Conservation (phyloP, 2,888 invertebrate species). For the Perithous albicinctus region DNA sequence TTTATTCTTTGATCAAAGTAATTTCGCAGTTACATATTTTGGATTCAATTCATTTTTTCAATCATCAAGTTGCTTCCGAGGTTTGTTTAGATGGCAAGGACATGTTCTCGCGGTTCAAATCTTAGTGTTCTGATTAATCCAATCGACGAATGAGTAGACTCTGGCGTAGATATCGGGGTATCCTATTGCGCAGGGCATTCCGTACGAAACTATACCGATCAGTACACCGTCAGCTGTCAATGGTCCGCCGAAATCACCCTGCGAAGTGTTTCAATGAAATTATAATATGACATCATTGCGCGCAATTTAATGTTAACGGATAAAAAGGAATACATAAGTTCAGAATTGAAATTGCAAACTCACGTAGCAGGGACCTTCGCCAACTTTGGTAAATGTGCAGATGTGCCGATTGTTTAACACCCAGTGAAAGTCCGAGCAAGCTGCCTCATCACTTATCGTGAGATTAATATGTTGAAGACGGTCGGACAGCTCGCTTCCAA, state of each 20-base stretch:
- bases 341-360: slow-evolving; percentile 62
- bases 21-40: background rate
- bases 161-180: slow-evolving; percentile 73
- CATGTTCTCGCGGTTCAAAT: background rate
- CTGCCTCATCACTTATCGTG: slow-evolving; percentile 59
- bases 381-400: slow-evolving; percentile 78
- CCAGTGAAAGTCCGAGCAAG: slow-evolving; percentile 67
- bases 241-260: slow-evolving; percentile 76
- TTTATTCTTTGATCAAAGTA: background rate
- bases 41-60: background rate
- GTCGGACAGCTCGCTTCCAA: slow-evolving; percentile 69
- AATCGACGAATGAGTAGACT: slow-evolving; percentile 69
- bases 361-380: slow-evolving; percentile 81
- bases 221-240: slow-evolving; percentile 72
- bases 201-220: slow-evolving; percentile 77
- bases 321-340: background rate
- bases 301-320: background rate
- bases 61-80: background rate
- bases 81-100: background rate
- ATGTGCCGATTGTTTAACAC: slow-evolving; percentile 74
- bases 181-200: slow-evolving; percentile 71
- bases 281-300: background rate
- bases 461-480: slow-evolving; percentile 72
- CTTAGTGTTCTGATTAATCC: slow-evolving; percentile 63
- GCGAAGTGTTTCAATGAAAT: background rate